Conservation (phyloP, 2,888 invertebrate genomes). For the Boloria euphrosyne region DNA sequence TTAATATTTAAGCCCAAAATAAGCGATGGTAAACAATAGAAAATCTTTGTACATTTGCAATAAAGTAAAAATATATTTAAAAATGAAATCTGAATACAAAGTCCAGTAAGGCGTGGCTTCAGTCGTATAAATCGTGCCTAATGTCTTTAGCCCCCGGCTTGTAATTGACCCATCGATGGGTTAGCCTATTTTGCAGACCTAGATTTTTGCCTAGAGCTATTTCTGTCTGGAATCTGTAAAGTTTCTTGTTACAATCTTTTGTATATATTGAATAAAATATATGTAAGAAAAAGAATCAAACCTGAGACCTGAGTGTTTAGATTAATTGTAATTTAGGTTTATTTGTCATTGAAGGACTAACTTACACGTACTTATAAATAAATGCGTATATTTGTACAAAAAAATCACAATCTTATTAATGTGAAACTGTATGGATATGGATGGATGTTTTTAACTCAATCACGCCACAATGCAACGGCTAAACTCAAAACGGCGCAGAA, state of each 20-base stretch:
- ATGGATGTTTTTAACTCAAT: too few relatives aligned
- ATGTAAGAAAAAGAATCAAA: neutral
- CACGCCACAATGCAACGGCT: too few relatives aligned
- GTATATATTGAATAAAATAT: too few relatives aligned
- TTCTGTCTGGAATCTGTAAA: slow-evolving; percentile 1
- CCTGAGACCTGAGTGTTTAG: too few relatives aligned
- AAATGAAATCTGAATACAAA: slow-evolving; percentile 17
- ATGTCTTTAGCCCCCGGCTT: slow-evolving; percentile 22
- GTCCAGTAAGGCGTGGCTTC: slow-evolving; percentile 13
- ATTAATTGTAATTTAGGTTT: too few relatives aligned
- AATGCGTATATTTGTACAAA: too few relatives aligned
- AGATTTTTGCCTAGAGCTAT: slow-evolving; percentile 19
- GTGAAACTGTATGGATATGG: too few relatives aligned
- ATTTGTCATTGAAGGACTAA: too few relatives aligned
- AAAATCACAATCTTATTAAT: too few relatives aligned
- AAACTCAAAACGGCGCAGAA: too few relatives aligned
- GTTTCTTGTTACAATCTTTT: neutral
- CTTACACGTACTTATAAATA: too few relatives aligned
- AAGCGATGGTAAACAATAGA: neutral
- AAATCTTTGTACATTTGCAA: neutral
- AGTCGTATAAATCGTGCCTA: slow-evolving; percentile 27
- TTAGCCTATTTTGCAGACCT: slow-evolving; percentile 22
- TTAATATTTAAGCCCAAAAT: too few relatives aligned
- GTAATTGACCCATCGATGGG: slow-evolving; percentile 21
- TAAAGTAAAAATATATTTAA: slow-evolving; percentile 6